Evolutionary conservation across 2,113 vertebrate genomes (phyloP), one percentile per base, ranked within the genome.

Genomic region (Megaceryle maxima): DNA sequence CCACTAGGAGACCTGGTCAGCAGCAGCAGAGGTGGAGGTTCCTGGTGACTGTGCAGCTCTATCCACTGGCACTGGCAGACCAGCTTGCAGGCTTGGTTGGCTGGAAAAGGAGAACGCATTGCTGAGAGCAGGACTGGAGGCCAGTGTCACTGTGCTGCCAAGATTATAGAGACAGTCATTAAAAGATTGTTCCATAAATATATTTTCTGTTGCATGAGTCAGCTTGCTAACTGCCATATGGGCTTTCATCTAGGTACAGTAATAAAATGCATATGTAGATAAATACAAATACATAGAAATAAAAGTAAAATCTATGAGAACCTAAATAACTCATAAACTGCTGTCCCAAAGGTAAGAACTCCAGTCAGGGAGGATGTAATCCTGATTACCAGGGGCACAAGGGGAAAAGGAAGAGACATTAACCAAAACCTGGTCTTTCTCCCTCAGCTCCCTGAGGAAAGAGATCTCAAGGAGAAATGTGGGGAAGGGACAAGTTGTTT

Each of bases 131-230:
- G 83, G 9, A 2, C 1, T 22, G 57, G 48, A 72, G 76, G 35
- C 72, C 39, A 20, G 33, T 48, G 75, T 76, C 84, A 51, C 87
- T 20, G 3, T 57, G 70, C 89, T 96, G 94, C 94, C 89, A 87
- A 87, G 87, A 41, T 21, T 33, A 39, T 9, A 82, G 74, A 77
- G 73, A 68, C 24, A 37, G 74, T 28, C 87, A 73, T 85, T 94
- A 69, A 83, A 76, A 79, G 67, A 80, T 92, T 76, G 74, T 24
- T 91, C 74, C 84, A 53, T 94, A 94, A 95, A 87, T 82, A 26
- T 9, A 57, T 60, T 76, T 89, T 72, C 77, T 76, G 15, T 68
- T 64, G 70, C 57, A 73, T 89, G 91, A 96, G 62, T 92, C 94
- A 92, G 91, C 87, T 95, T 76, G 37, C 33, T 87, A 43, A 20